A percentile compares a stretch with the other conserved stretches of the same genome.
These are phyloP conservation scores for Rhyacophila evoluta DNA, from an alignment of 2,888 invertebrate genomes.

Conservation along the genomic window DNA sequence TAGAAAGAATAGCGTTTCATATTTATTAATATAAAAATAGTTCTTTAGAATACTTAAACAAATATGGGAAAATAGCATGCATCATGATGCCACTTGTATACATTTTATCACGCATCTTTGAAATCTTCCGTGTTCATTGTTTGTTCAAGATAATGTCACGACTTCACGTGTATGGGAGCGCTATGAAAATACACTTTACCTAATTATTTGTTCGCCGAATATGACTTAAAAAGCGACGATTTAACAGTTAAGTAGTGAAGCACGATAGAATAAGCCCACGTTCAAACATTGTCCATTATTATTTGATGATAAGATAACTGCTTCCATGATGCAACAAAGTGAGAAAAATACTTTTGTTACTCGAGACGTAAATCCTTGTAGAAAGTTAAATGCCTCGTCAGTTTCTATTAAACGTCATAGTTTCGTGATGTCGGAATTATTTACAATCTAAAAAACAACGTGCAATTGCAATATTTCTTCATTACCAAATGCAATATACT, in stretches of 20 bases:
- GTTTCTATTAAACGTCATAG: slow-evolving; percentile 11
- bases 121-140: not conserved
- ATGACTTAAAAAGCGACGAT: not conserved
- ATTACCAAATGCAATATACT: not conserved
- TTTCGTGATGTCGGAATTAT: slow-evolving; percentile 5
- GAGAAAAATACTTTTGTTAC: slow-evolving; percentile 38
- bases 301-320: slow-evolving; percentile 27
- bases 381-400: not conserved
- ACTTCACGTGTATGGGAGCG: not conserved
- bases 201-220: not conserved
- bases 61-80: too few species aligned
- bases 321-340: slow-evolving; percentile 36
- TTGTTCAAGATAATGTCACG: not conserved
- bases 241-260: not conserved
- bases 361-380: slow-evolving; percentile 34
- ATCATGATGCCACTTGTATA: too few species aligned
- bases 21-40: too few species aligned
- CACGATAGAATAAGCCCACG: not conserved
- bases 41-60: too few species aligned
- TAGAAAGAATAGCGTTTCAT: too few species aligned
- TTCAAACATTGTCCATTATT: not conserved
- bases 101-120: too few species aligned
- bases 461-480: not conserved
- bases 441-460: not conserved
- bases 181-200: not conserved